Base-by-base conservation (phyloP, 2,113 vertebrate genomes). In the Uria lomvia region DNA sequence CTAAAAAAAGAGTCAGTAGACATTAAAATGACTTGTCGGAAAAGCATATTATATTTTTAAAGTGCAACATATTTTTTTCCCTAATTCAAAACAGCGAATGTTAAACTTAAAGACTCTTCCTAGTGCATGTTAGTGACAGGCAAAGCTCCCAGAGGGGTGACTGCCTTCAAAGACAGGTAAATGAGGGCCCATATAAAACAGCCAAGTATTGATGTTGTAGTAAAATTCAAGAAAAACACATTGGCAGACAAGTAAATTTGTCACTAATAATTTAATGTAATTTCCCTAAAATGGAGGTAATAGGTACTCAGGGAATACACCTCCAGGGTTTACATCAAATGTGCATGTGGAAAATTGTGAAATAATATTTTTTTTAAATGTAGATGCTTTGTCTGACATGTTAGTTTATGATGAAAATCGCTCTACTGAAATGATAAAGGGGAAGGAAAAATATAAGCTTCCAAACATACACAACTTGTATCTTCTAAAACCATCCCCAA, bases 191-290 rank as follows among this genome's bases (percentile, higher is more conserved):
- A 92, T 97, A 98, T 98, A 98, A 98, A 98, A 98, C 98, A 98
- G 98, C 97, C 97, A 98, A 98, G 97, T 98, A 98, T 98, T 98
- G 98, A 98, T 98, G 98, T 98, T 98, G 98, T 98, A 98, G 98
- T 98, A 98, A 98, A 98, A 98, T 98, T 98, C 98, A 97, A 98
- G 98, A 98, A 98, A 98, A 98, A 98, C 98, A 98, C 98, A 98
- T 98, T 97, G 98, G 98, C 98, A 98, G 98, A 98, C 98, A 98
- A 98, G 98, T 98, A 98, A 98, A 98, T 98, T 98, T 98, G 98
- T 98, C 98, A 98, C 98, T 98, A 98, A 98, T 98, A 98, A 98
- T 98, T 98, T 98, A 98, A 98, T 98, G 98, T 98, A 98, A 98
- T 98, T 98, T 98, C 98, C 98, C 98, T 98, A 98, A 98, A 98